Evolutionary conservation across 2,113 vertebrate species (phyloP).

Genomic region (Gymnobelideus leadbeateri): DNA sequence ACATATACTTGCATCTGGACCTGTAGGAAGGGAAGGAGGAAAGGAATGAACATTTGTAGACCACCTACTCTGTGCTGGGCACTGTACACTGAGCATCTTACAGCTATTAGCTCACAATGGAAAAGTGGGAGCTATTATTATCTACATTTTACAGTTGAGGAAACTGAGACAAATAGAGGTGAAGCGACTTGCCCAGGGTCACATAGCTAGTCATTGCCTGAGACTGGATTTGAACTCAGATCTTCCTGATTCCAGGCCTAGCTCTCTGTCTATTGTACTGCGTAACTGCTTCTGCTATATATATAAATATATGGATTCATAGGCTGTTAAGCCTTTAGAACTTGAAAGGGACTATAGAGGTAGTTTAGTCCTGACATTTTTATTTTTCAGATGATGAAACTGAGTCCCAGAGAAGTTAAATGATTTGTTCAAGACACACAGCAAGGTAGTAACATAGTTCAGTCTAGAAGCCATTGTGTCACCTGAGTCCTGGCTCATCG

Average conservation of each 20-base stretch:
- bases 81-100: too few relatives aligned
- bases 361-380: neutral
- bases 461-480: neutral
- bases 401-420: neutral
- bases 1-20: too few relatives aligned
- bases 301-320: neutral
- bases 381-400: neutral
- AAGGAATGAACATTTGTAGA: too few relatives aligned
- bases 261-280: neutral
- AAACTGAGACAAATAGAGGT: too few relatives aligned
- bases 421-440: neutral
- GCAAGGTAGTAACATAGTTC: neutral
- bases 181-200: too few relatives aligned
- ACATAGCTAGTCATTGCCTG: too few relatives aligned
- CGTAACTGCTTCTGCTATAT: neutral
- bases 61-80: too few relatives aligned
- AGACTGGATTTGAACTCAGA: too few relatives aligned
- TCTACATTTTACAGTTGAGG: too few relatives aligned
- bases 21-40: too few relatives aligned
- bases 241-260: neutral
- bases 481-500: neutral
- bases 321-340: neutral
- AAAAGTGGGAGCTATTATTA: too few relatives aligned
- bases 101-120: too few relatives aligned
- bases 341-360: neutral